A percentile compares a stretch with the other conserved stretches of the same genome.
Evolutionary conservation across 1,140 invertebrate species (phyloP).

Genomic region (Carposina sasakii): DNA sequence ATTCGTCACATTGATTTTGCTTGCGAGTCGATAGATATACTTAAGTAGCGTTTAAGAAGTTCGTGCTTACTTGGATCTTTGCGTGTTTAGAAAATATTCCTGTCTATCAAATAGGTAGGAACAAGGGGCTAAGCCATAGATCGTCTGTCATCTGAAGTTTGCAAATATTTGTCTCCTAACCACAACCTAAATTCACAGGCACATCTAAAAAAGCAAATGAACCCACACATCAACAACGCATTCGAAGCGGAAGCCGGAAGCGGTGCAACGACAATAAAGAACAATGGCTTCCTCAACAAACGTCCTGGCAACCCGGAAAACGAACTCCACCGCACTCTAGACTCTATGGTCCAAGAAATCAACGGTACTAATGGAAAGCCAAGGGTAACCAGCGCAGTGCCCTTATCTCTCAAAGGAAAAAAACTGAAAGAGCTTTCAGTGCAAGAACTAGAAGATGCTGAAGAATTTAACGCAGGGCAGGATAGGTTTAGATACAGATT

Average conservation of each 20-base stretch:
- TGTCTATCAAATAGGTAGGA: no score
- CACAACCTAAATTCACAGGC: no score
- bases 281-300: slow-evolving; percentile 51
- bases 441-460: slow-evolving; percentile 40
- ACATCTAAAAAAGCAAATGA: slow-evolving; percentile 32
- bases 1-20: no score
- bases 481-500: slow-evolving; percentile 52
- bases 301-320: slow-evolving; percentile 49
- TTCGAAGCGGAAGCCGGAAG: slow-evolving; percentile 30
- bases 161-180: no score
- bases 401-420: slow-evolving; percentile 44
- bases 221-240: slow-evolving; percentile 40
- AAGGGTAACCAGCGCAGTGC: slow-evolving; percentile 13
- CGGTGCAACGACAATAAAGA: slow-evolving; percentile 22
- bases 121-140: no score
- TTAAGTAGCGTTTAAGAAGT: no score
- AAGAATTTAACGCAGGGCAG: slow-evolving; percentile 41
- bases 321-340: slow-evolving; percentile 48
- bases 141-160: no score
- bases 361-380: slow-evolving; percentile 22
- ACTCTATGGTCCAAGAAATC: slow-evolving; percentile 50
- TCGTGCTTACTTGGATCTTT: no score
- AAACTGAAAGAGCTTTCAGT: slow-evolving; percentile 48
- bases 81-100: no score
- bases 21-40: no score